Percentiles rank a stretch among this genome's conserved stretches.
These are phyloP conservation scores for Pseudobourletiella spinata DNA, from an alignment of 1,140 invertebrate genomes.

Conservation along the genomic window DNA sequence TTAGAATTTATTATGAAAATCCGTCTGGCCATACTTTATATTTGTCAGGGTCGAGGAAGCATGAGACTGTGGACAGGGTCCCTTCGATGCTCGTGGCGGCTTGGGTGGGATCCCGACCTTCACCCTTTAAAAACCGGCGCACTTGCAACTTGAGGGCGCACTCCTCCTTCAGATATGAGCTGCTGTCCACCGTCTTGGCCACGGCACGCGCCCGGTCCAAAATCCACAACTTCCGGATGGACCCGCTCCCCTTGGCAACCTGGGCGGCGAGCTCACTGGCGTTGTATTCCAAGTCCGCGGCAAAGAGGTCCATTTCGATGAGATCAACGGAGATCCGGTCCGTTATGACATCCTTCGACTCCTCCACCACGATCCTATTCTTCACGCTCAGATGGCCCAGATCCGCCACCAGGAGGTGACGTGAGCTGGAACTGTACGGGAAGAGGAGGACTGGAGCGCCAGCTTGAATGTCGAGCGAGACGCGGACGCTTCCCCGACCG, in stretches of 20 bases:
- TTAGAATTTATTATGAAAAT: no score
- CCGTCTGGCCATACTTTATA: no score
- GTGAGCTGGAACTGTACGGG: slow-evolving; percentile 71
- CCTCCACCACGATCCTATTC: slow-evolving; percentile 53
- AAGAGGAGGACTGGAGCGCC: slow-evolving; percentile 74
- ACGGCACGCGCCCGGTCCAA: slow-evolving; percentile 17
- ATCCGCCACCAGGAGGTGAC: slow-evolving; percentile 68
- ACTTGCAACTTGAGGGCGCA: slow-evolving; percentile 69
- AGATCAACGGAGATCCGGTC: slow-evolving; percentile 53
- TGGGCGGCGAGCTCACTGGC: not conserved
- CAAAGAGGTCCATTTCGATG: slow-evolving; percentile 72
- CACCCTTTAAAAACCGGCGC: slow-evolving; percentile 46
- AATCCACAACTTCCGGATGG: slow-evolving; percentile 20
- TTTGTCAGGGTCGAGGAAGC: slow-evolving; percentile 70
- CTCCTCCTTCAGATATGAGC: slow-evolving; percentile 64
- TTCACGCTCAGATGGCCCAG: slow-evolving; percentile 67
- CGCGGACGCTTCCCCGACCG: slow-evolving; percentile 39
- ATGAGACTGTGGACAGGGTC: slow-evolving; percentile 72
- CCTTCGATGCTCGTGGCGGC: slow-evolving; percentile 62
- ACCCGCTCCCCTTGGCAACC: not conserved
- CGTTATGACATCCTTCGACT: not conserved
- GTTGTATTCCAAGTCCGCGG: slow-evolving; percentile 46
- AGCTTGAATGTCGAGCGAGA: slow-evolving; percentile 61
- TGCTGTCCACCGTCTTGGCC: slow-evolving; percentile 35
- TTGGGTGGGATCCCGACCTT: slow-evolving; percentile 30